Evolutionary conservation across 1,140 invertebrate species (phyloP).

Genomic region (Druon quercuslanigerum): DNA sequence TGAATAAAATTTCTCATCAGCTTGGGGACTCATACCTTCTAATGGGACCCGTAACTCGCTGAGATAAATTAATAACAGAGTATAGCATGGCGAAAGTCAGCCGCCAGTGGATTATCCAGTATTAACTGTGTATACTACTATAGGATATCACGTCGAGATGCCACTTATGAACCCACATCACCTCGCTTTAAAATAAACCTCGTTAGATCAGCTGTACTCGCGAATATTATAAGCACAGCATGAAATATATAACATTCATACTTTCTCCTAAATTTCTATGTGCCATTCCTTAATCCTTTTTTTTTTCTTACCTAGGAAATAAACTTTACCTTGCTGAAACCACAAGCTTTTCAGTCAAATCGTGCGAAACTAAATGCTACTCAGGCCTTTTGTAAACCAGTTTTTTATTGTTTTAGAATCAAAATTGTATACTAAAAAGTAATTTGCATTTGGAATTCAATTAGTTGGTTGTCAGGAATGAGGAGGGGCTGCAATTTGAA

Average conservation of each 20-base stretch:
- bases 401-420: not conserved
- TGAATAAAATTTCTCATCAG: not conserved
- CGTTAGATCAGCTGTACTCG: slow-evolving; percentile 2
- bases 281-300: not conserved
- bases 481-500: not conserved
- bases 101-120: not conserved
- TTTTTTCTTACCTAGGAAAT: not conserved
- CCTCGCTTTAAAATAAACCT: not conserved
- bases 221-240: not conserved
- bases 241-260: slow-evolving; percentile 2
- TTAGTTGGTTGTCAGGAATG: not conserved
- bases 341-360: not conserved
- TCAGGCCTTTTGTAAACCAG: not conserved
- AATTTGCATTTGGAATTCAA: slow-evolving; percentile 2
- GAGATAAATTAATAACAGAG: not conserved
- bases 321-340: not conserved
- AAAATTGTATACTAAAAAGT: not conserved
- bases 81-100: slow-evolving; percentile 6
- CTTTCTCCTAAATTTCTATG: slow-evolving; percentile 13
- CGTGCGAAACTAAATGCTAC: slow-evolving; percentile 2
- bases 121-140: not conserved
- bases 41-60: not conserved
- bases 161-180: slow-evolving; percentile 16
- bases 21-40: not conserved
- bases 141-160: not conserved